Percentiles rank a stretch among this genome's conserved stretches.
Evolutionary conservation across 1,140 invertebrate genomes (phyloP).

Genomic region (Magallana gigas): DNA sequence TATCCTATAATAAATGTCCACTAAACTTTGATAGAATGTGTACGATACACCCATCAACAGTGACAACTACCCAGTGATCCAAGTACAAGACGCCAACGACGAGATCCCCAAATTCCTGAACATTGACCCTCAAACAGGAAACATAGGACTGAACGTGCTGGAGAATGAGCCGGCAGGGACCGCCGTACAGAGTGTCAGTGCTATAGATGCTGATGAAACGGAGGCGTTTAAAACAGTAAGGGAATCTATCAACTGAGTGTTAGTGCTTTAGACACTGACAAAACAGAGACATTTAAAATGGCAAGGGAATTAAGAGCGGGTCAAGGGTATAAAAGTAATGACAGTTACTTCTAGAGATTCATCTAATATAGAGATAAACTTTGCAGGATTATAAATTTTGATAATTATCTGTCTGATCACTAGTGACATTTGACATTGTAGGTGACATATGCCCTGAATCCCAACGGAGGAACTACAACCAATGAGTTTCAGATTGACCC

Average conservation of each 20-base stretch:
- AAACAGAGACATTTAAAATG: too few species aligned
- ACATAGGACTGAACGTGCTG: conserved; percentile 41
- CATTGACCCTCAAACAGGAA: conserved; percentile 21
- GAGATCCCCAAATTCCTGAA: conserved; percentile 43
- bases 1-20: not conserved
- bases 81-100: conserved; percentile 41
- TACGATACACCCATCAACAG: not conserved
- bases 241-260: not conserved
- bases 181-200: conserved; percentile 13
- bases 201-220: conserved; percentile 42
- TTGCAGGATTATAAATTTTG: too few species aligned
- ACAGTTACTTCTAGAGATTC: too few species aligned
- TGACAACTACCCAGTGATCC: conserved; percentile 32
- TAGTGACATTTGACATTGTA: not conserved
- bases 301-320: too few species aligned
- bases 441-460: conserved; percentile 4
- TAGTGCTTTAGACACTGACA: not conserved
- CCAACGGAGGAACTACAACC: not conserved
- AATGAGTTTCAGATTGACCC: conserved; percentile 32
- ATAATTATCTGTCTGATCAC: not conserved
- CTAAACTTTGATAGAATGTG: not conserved
- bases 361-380: too few species aligned
- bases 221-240: conserved; percentile 41
- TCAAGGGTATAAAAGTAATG: too few species aligned
- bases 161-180: conserved; percentile 37